A percentile compares a stretch with the other conserved stretches of the same genome.
Conservation (phyloP, 2,888 invertebrate species). For the Trichopria drosophilae region DNA sequence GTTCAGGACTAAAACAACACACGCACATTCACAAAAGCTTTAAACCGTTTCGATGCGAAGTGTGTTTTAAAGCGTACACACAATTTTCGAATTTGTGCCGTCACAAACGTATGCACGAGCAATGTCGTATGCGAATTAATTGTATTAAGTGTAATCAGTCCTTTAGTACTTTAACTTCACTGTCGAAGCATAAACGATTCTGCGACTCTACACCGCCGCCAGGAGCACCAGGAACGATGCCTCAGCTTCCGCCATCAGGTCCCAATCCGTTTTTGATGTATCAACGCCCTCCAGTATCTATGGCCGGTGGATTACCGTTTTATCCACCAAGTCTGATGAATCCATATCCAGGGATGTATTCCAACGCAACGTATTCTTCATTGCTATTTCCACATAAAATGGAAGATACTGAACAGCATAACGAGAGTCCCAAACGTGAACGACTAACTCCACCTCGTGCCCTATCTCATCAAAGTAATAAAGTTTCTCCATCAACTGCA, state of each 20-base stretch:
- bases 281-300: conserved; percentile 62
- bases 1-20: conserved; percentile 97
- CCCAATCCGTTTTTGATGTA: conserved; percentile 70
- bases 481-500: conserved; percentile 69
- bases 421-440: conserved; percentile 63
- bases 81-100: conserved; percentile 99
- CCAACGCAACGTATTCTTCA: conserved; percentile 64
- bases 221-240: conserved; percentile 49
- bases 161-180: conserved; percentile 87
- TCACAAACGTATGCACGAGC: conserved; percentile 98
- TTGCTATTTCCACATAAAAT: conserved; percentile 68
- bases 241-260: conserved; percentile 45
- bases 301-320: conserved; percentile 59
- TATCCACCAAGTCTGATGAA: conserved; percentile 69
- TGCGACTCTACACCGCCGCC: conserved; percentile 79
- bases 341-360: conserved; percentile 64
- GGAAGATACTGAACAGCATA: conserved; percentile 62
- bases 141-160: conserved; percentile 93
- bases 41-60: conserved; percentile 96
- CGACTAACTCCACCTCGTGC: conserved; percentile 64
- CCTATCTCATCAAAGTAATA: conserved; percentile 58
- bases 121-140: conserved; percentile 91
- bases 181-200: conserved; percentile 94
- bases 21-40: conserved; percentile 98
- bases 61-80: conserved; percentile 97